Base-by-base conservation (phyloP, 2,888 invertebrate genomes). In the Kryphioiulus occultus region DNA sequence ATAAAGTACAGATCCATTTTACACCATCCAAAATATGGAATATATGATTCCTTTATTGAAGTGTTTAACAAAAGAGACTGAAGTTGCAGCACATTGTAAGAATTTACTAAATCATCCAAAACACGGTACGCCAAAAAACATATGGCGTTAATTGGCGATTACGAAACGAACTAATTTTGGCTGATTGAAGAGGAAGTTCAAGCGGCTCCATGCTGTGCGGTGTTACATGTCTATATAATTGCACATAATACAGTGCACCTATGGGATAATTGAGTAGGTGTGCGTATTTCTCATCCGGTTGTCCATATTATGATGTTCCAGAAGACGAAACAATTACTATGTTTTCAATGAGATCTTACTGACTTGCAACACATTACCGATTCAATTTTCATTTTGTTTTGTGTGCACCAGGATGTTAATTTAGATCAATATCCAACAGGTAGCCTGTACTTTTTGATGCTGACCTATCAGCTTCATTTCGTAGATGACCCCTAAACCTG, bases 131-230 rank as follows among this genome's bases (percentile, higher is more conserved):
- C 22, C 22, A 78, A 22, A 15, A 26, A 78, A 78, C 78, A 78
- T 30, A 78, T 78, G 26, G 78, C 22, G 78, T 12, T 78, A 78
- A 78, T 78, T 30, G 30, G 10, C 22, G 15, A 30, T 30, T 78
- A 78, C 78, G 78, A 78, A 78, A 78, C 30, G 78, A 30, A 78
- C 26, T 78, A 78, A 78, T 78, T 78, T 78, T 26, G 26, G 22
- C 26, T 78, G 26, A 78, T 78, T 78, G 78, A 78, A 78, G 30
- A 26, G 78, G 78, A 78, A 78, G 78, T 78, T 78, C 7, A 78
- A 30, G 30, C 78, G 4, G 15, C 78, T 26, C 9, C 78, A 26
- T 78, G 78, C 78, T 78, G 78, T 30, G 78, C 26, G 78, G 78
- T 30, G 22, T 22, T 44, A 15, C 44, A 15, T 44, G 44, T 78